Evolutionary conservation across 1,140 invertebrate species (phyloP).

Genomic region (Drosophila ficusphila): DNA sequence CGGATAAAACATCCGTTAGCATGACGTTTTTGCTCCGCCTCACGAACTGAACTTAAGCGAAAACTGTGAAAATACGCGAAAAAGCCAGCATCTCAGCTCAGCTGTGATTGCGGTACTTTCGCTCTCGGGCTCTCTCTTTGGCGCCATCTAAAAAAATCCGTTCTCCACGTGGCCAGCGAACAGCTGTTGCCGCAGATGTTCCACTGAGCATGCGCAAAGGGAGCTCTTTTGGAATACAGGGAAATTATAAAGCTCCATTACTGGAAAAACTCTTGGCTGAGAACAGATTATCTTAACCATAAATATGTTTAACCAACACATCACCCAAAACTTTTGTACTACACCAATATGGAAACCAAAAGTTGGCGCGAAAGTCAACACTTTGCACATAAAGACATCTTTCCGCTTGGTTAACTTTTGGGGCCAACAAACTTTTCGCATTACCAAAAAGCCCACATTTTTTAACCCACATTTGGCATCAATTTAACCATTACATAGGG

Average conservation of each 20-base stretch:
- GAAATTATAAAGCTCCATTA: slow-evolving; percentile 10
- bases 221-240: background rate
- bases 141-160: slow-evolving; percentile 48
- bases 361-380: slow-evolving; percentile 55
- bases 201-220: slow-evolving; percentile 6
- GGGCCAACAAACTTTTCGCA: slow-evolving; percentile 26
- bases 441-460: slow-evolving; percentile 8
- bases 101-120: slow-evolving; percentile 57
- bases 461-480: slow-evolving; percentile 12
- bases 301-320: slow-evolving; percentile 6
- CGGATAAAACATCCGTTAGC: slow-evolving; percentile 27
- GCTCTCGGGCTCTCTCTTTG: slow-evolving; percentile 47
- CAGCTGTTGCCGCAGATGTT: slow-evolving; percentile 52
- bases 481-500: background rate
- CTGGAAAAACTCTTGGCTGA: slow-evolving; percentile 32
- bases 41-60: slow-evolving; percentile 63
- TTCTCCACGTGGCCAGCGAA: slow-evolving; percentile 51
- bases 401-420: slow-evolving; percentile 23
- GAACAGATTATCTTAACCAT: slow-evolving; percentile 39
- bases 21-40: slow-evolving; percentile 65
- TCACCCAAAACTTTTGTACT: slow-evolving; percentile 2
- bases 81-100: slow-evolving; percentile 66
- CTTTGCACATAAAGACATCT: slow-evolving; percentile 2
- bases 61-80: slow-evolving; percentile 18
- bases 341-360: slow-evolving; percentile 10